phyloP scores from a whole-genome alignment of 23 tunicate species.

The Botrylloides violaceus region DNA sequence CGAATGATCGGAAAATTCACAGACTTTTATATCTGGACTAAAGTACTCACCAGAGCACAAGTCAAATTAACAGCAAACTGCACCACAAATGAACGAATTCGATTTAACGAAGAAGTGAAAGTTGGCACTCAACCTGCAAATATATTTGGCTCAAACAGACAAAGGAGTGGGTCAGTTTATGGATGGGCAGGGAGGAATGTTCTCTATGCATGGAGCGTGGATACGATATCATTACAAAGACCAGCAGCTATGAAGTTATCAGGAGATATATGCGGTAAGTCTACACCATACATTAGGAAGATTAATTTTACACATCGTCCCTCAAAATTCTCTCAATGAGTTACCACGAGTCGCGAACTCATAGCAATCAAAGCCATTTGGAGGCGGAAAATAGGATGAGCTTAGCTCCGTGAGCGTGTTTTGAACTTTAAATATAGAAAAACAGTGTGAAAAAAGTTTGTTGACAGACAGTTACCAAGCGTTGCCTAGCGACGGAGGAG shows the following conservation, averaged over 20 bases:
- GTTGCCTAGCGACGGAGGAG: too few relatives aligned
- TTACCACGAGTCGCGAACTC: too few relatives aligned
- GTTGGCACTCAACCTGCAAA: neutral
- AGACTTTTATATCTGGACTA: slow-evolving; percentile 12
- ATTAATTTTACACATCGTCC: too few relatives aligned
- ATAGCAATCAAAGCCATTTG: too few relatives aligned
- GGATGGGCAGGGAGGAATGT: slow-evolving; percentile 11
- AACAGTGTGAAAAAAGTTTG: too few relatives aligned
- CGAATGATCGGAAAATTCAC: slow-evolving; percentile 25
- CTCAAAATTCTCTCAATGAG: too few relatives aligned
- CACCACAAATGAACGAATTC: neutral
- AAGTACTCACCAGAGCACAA: slow-evolving; percentile 7
- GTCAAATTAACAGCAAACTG: neutral
- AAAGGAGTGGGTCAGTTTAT: neutral
- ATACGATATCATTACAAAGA: slow-evolving; percentile 9
- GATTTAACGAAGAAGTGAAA: slow-evolving; percentile 10
- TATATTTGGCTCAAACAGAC: neutral
- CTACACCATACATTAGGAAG: too few relatives aligned
- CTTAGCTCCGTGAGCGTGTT: too few relatives aligned
- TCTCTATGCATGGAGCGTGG: slow-evolving; percentile 8
- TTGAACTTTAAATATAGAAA: too few relatives aligned
- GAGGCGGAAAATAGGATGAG: too few relatives aligned
- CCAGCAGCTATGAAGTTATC: slow-evolving; percentile 11
- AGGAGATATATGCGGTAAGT: slow-evolving; percentile 22
- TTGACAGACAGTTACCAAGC: too few relatives aligned